phyloP scores from a whole-genome alignment of 92 coral and sea anemone genomes.

The Phenganax subtilis region DNA sequence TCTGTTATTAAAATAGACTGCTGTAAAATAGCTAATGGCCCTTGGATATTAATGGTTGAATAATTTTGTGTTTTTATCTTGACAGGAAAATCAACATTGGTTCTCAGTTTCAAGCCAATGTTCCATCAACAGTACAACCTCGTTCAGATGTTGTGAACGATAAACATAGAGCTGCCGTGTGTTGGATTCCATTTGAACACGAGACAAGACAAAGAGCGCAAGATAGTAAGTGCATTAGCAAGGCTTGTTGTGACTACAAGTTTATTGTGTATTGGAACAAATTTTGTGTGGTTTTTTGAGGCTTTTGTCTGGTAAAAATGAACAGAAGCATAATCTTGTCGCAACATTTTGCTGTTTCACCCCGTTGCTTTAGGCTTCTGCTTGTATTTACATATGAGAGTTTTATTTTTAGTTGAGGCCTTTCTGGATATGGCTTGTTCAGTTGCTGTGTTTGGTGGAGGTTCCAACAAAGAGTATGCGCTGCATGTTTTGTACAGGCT shows the following conservation, averaged over 20 bases:
- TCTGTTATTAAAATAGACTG: not conserved
- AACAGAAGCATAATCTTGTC: no score
- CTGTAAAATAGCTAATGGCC: not conserved
- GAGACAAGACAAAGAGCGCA: slow-evolving; percentile 67
- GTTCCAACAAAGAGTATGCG: slow-evolving; percentile 95
- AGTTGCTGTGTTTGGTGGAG: slow-evolving; percentile 88
- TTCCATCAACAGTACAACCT: slow-evolving; percentile 57
- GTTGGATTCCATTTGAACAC: slow-evolving; percentile 82
- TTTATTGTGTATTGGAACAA: no score
- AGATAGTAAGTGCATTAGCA: slow-evolving; percentile 64
- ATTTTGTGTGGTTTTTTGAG: no score
- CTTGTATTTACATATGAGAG: not conserved
- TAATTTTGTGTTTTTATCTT: not conserved
- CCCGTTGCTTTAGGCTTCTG: no score
- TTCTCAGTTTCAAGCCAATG: slow-evolving; percentile 81
- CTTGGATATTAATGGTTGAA: not conserved
- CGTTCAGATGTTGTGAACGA: slow-evolving; percentile 53
- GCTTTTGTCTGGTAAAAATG: no score
- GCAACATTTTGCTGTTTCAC: no score
- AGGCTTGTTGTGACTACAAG: not conserved
- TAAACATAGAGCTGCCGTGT: slow-evolving; percentile 77
- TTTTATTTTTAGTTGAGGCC: slow-evolving; percentile 58
- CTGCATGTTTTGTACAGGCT: slow-evolving; percentile 72
- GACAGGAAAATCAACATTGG: slow-evolving; percentile 94
- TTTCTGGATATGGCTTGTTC: slow-evolving; percentile 96